Evolutionary conservation across 2,113 vertebrate genomes (phyloP), one percentile per base, ranked within the genome.

Genomic region (Pelecanus crispus): DNA sequence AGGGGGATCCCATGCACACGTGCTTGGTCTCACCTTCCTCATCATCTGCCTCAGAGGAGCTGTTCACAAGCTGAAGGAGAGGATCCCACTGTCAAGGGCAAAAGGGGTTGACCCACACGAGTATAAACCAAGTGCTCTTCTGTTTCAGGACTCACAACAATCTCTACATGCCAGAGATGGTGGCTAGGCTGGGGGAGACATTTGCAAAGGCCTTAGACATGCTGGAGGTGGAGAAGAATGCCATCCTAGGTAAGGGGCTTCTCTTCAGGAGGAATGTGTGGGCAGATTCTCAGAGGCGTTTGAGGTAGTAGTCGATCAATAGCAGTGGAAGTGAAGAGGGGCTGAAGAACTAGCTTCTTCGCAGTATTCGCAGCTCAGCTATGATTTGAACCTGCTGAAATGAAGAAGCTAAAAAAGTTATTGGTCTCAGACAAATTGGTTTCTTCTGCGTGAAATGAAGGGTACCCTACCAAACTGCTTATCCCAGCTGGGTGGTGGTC

Each of bases 201-300:
- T 99, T 99, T 91, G 95, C 97, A 59, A 98, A 98, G 75, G 98
- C 98, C 42, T 97, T 99, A 62, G 99, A 99, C 34, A 97, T 99
- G 97, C 97, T 99, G 97, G 99, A 99, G 20, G 97, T 97, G 53
- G 99, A 99, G 92, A 99, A 98, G 96, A 99, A 99, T 72, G 86
- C 98, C 78, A 98, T 99, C 97, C 98, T 99, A 93, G 99, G 99
- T 99, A 98, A 98, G 95, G 97, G 68, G 36, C 66, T 66, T 59
- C 59, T 92, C 56, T 63, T 80, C 1, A 1, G 40, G 56, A 56
- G 15, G 25, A 79, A n/a, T 22, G 13, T 31, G 15, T 78, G 40
- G 52, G 47, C 45, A 62, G 40, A 59, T 68, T 53, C 40, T 42
- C 18, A 19, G n/a, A 68, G 11, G 12, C 65, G 20, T 21, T 28